These are phyloP conservation scores for Lucilia cuprina DNA, from an alignment of 1,140 invertebrate species.

Conservation along the genomic window DNA sequence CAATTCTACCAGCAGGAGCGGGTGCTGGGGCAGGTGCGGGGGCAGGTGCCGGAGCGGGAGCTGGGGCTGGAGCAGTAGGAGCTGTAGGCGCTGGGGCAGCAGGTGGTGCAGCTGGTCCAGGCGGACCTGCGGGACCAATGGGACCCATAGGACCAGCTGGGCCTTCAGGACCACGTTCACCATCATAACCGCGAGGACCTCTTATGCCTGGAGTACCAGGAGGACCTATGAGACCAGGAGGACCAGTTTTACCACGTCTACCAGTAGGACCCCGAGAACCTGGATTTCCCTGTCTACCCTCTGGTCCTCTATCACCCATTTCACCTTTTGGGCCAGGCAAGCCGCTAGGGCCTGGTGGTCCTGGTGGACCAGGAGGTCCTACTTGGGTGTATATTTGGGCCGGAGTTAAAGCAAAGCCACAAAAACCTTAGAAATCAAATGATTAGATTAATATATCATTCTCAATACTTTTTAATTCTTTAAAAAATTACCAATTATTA, in stretches of 20 bases:
- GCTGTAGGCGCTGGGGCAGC: neutral
- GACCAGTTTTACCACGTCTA: slow-evolving; percentile 34
- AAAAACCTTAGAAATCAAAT: neutral
- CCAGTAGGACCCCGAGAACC: slow-evolving; percentile 38
- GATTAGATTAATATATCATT: neutral
- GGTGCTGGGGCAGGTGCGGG: neutral
- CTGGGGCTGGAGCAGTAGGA: neutral
- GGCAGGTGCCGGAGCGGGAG: neutral
- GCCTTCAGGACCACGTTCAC: neutral
- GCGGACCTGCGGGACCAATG: slow-evolving; percentile 39
- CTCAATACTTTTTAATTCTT: neutral
- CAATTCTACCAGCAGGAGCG: neutral
- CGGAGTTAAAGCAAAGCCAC: neutral
- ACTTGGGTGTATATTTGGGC: neutral
- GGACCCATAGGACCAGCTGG: slow-evolving; percentile 36
- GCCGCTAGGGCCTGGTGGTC: slow-evolving; percentile 20
- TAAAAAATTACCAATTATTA: neutral
- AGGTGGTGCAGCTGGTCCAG: slow-evolving; percentile 24
- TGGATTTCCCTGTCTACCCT: neutral
- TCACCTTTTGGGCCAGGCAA: slow-evolving; percentile 1
- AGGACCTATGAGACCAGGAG: slow-evolving; percentile 13
- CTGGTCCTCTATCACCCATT: slow-evolving; percentile 9
- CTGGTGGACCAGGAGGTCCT: slow-evolving; percentile 9
- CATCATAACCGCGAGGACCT: neutral
- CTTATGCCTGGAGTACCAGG: slow-evolving; percentile 26